A percentile compares a stretch with the other conserved stretches of the same genome.
phyloP scores from a whole-genome alignment of 2,797 vertebrate species.

The Acestrorhynchus altus region DNA sequence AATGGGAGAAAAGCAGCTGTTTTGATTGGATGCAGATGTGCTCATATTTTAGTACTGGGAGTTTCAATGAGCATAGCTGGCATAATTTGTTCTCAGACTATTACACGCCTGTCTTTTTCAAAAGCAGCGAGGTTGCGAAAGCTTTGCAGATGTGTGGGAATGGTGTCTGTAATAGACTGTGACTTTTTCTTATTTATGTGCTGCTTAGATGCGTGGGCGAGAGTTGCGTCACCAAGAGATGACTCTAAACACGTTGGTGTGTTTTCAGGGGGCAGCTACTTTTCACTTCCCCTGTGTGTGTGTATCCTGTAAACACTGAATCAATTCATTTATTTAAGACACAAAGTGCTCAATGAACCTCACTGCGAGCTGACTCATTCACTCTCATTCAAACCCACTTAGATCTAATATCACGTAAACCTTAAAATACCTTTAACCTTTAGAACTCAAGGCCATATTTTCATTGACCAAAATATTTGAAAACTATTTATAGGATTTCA shows the following conservation, averaged over 20 bases:
- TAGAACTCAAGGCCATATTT: too few relatives aligned
- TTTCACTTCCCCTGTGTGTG: conserved; percentile 22
- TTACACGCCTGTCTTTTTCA: background rate
- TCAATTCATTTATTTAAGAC: background rate
- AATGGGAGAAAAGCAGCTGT: conserved; percentile 7
- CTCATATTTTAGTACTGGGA: background rate
- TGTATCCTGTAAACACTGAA: conserved; percentile 5
- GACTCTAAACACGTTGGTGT: background rate
- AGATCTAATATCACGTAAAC: too few relatives aligned
- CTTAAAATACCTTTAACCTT: too few relatives aligned
- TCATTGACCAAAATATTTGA: too few relatives aligned
- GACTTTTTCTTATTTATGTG: background rate
- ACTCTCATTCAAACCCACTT: too few relatives aligned
- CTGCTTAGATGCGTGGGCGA: conserved; percentile 59
- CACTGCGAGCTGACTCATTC: background rate
- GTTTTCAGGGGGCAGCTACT: background rate
- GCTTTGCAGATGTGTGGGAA: background rate
- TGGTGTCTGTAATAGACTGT: background rate
- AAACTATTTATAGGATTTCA: too few relatives aligned
- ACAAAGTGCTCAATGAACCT: background rate
- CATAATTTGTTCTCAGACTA: background rate
- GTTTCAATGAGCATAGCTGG: background rate
- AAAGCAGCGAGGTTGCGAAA: background rate
- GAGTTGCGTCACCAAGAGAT: background rate
- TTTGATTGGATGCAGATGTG: conserved; percentile 40